Evolutionary conservation across 2,888 invertebrate genomes (phyloP).

Genomic region (Phalangium opilio): DNA sequence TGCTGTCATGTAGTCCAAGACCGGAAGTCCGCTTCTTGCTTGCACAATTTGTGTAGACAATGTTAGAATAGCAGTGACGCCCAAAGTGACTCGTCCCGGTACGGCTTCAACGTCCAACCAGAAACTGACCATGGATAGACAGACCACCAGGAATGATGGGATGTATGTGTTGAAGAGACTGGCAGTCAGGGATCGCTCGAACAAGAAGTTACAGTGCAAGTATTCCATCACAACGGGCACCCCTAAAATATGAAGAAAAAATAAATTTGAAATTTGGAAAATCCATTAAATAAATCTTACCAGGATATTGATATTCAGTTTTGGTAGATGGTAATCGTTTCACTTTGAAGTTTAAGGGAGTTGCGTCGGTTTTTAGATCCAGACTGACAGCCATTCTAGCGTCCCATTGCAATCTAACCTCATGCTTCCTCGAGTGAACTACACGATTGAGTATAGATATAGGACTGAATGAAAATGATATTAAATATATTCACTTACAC

Average conservation of each 20-base stretch:
- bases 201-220: conserved; percentile 5
- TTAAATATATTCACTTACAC: conserved; percentile 7
- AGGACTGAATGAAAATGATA: no score
- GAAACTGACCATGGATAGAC: conserved; percentile 12
- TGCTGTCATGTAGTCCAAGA: conserved; percentile 9
- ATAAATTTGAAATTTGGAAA: no score
- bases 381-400: background rate
- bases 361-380: background rate
- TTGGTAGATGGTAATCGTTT: background rate
- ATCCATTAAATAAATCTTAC: no score
- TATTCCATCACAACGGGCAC: conserved; percentile 5
- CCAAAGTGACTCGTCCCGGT: conserved; percentile 14
- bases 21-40: conserved; percentile 1
- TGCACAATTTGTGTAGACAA: conserved; percentile 1
- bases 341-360: conserved; percentile 5
- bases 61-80: conserved; percentile 9
- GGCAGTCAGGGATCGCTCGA: conserved; percentile 10
- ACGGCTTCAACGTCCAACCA: conserved; percentile 15
- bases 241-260: background rate
- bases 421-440: conserved; percentile 5
- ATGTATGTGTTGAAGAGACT: conserved; percentile 13
- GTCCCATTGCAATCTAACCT: conserved; percentile 2
- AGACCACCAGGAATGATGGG: conserved; percentile 12
- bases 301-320: no score
- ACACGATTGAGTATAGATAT: background rate